Base-by-base conservation (phyloP, 2,888 invertebrate species). In the Trissolcus brochymenae region DNA sequence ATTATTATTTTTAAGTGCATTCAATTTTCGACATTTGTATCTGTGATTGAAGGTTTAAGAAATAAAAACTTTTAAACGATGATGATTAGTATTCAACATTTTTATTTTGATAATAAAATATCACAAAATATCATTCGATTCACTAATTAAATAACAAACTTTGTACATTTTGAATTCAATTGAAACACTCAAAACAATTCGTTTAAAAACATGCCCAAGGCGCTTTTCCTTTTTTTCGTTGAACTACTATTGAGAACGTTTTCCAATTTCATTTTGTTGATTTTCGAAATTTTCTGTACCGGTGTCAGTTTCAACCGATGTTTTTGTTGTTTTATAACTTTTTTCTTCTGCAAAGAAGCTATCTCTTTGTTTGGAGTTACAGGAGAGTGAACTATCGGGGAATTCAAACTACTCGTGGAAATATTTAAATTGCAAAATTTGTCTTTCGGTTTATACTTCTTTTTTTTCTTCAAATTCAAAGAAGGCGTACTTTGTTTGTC, bases 351-450 rank as follows among this genome's bases (percentile, higher is more conserved):
- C n/a, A 60, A 9, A 14, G 35, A 25, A 51, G 19, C 4, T 29
- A 9, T 9, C 29, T 29, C 29, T 6, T 11, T 50, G 7, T 50
- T 17, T n/a, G n/a, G 46, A 17, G 50, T 50, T 11, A 16, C 17
- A 17, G 40, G 14, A 35, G 46, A 60, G 70, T 43, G 72, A 1
- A 19, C 16, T 17, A n/a, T 25, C 7, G 72, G 54, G 35, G 25
- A 41, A 50, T 66, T 73, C 1, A 66, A 46, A 54, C 16, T 61
- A 2, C 3, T 67, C 11, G 4, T 7, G n/a, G 83, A 80, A 76
- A 86, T 68, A 67, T 88, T 89, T 57, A 91, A 86, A 50, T 90
- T 90, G 66, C 90, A 89, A 61, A 87, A 90, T 82, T 84, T 89
- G 75, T 90, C 90, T 76, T 85, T 90, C 14, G 81, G 84, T 68